Evolutionary conservation across 1,140 invertebrate species (phyloP).

Genomic region (Papilio polyxenes): DNA sequence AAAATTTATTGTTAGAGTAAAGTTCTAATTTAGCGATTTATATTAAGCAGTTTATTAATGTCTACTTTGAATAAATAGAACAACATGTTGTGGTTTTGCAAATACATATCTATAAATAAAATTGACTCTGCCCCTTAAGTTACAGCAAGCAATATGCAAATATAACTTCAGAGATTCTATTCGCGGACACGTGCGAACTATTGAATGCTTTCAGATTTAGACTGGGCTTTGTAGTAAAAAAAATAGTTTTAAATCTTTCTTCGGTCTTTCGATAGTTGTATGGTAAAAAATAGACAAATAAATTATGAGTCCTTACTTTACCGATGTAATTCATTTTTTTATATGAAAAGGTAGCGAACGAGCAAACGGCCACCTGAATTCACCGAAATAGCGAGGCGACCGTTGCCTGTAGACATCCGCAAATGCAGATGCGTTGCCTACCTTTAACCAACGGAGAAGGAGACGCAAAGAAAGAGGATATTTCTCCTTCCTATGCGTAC

Average conservation of each 20-base stretch:
- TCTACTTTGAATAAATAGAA: no score
- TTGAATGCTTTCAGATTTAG: slow-evolving; percentile 47
- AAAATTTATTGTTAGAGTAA: background rate
- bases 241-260: background rate
- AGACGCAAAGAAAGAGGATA: no score
- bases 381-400: no score
- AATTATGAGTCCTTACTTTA: background rate
- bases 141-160: slow-evolving; percentile 44
- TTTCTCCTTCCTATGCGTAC: no score
- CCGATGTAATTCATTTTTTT: background rate
- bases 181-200: slow-evolving; percentile 43
- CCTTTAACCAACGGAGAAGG: no score
- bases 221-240: background rate
- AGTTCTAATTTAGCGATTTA: background rate
- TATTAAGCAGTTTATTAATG: no score
- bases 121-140: slow-evolving; percentile 37
- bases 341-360: no score
- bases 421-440: no score
- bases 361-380: no score
- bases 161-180: slow-evolving; percentile 48
- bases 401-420: no score
- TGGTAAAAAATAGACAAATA: background rate
- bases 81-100: background rate
- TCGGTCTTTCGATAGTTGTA: background rate
- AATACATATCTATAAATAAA: background rate